These are phyloP conservation scores for Saxicola maurus DNA, from an alignment of 2,797 vertebrate species.

Conservation along the genomic window DNA sequence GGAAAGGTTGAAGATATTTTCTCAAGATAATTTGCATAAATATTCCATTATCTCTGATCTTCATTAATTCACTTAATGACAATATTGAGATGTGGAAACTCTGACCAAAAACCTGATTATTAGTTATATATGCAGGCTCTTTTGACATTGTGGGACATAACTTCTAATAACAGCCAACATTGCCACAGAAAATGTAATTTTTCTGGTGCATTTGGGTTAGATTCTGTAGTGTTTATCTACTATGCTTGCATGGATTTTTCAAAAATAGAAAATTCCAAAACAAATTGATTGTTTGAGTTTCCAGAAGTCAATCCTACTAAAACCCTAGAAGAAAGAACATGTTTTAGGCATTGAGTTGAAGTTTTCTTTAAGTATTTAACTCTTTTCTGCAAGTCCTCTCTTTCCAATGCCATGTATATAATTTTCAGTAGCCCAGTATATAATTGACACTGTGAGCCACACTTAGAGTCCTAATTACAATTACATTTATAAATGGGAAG, in stretches of 20 bases:
- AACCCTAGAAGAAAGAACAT: neutral
- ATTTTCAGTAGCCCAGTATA: neutral
- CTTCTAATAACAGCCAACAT: neutral
- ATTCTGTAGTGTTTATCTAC: neutral
- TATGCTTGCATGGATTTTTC: neutral
- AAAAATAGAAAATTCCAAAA: accelerated
- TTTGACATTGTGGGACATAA: neutral
- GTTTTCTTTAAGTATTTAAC: neutral
- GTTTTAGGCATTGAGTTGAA: neutral
- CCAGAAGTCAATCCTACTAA: neutral
- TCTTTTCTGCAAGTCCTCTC: neutral
- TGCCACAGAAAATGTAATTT: neutral
- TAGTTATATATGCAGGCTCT: neutral
- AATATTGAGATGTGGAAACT: neutral
- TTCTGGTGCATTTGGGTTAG: neutral
- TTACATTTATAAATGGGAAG: neutral
- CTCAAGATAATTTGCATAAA: slow-evolving; percentile 35
- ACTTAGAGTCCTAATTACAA: neutral
- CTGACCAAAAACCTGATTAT: neutral
- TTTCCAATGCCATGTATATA: neutral
- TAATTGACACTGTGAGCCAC: neutral
- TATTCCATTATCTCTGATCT: slow-evolving; percentile 13
- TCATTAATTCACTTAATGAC: slow-evolving; percentile 18
- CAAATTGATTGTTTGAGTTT: neutral
- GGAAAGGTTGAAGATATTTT: neutral